These are phyloP conservation scores for Andrena marginata DNA, from an alignment of 2,888 invertebrate genomes.

Conservation along the genomic window DNA sequence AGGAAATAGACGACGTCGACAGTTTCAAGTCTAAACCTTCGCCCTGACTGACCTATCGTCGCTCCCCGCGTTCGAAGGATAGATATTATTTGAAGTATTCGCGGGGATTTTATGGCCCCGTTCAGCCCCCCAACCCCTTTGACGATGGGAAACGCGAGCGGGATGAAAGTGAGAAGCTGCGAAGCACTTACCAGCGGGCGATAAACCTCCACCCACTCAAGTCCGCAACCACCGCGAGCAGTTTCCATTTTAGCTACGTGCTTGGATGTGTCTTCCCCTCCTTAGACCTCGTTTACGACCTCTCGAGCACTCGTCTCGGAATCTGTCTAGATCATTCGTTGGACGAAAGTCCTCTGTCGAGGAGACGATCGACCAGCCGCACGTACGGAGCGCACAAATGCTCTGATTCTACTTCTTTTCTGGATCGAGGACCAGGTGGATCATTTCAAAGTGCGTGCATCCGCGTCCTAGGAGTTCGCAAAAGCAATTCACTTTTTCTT, in stretches of 20 bases:
- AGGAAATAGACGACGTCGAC: background rate
- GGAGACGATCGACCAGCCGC: background rate
- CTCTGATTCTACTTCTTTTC: background rate
- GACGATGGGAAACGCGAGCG: slow-evolving; percentile 35
- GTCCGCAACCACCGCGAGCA: slow-evolving; percentile 62
- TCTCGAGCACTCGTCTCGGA: slow-evolving; percentile 62
- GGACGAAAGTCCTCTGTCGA: slow-evolving; percentile 14
- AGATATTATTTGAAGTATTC: slow-evolving; percentile 71
- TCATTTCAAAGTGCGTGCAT: background rate
- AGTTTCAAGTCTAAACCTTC: background rate
- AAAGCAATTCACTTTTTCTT: background rate
- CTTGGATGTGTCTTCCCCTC: slow-evolving; percentile 65
- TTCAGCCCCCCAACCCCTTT: slow-evolving; percentile 10
- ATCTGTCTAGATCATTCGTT: slow-evolving; percentile 55
- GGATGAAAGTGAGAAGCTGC: slow-evolving; percentile 71
- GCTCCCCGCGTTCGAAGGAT: slow-evolving; percentile 13
- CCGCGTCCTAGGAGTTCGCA: background rate
- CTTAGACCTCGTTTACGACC: slow-evolving; percentile 75
- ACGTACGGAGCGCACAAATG: no score
- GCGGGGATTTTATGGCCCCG: slow-evolving; percentile 75
- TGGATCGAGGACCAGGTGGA: background rate
- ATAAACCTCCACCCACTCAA: slow-evolving; percentile 76
- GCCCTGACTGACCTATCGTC: background rate
- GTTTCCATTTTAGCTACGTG: slow-evolving; percentile 78
- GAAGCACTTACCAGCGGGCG: slow-evolving; percentile 74